phyloP scores from a whole-genome alignment of 1,140 invertebrate genomes.

The Asobara japonica region DNA sequence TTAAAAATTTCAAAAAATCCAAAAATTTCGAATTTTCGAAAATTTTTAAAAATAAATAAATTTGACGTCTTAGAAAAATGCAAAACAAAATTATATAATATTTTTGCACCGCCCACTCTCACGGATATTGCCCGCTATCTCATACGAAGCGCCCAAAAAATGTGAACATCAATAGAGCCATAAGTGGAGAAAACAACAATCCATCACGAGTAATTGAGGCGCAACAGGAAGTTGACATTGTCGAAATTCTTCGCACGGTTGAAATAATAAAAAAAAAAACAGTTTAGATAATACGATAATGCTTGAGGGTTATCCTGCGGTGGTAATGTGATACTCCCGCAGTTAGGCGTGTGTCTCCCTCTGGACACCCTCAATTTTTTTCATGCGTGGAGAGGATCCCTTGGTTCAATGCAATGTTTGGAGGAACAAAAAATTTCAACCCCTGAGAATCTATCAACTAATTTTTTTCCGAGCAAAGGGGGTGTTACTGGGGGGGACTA shows the following conservation, averaged over 20 bases:
- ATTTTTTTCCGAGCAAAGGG: background rate
- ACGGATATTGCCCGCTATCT: background rate
- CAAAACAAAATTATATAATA: too few species aligned
- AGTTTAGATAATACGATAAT: constrained; percentile 44
- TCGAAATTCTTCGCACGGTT: constrained; percentile 28
- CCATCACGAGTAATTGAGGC: background rate
- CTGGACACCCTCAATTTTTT: background rate
- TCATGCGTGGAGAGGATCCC: background rate
- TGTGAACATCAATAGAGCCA: background rate
- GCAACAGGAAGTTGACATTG: constrained; percentile 24
- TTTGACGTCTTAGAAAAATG: too few species aligned
- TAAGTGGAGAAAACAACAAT: background rate
- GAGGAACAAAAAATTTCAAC: background rate
- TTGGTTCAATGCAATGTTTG: constrained; percentile 8
- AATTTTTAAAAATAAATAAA: too few species aligned
- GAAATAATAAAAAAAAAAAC: constrained; percentile 42
- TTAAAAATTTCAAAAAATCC: too few species aligned
- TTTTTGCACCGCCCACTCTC: background rate
- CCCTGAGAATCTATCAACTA: background rate
- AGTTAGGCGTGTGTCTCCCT: background rate
- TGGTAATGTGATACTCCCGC: constrained; percentile 29
- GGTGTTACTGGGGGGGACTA: background rate
- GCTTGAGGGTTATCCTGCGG: constrained; percentile 21
- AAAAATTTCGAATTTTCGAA: too few species aligned
- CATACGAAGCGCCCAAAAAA: background rate